phyloP scores from a whole-genome alignment of 1,140 invertebrate genomes.

The Pachyrhynchus sulphureomaculatus region DNA sequence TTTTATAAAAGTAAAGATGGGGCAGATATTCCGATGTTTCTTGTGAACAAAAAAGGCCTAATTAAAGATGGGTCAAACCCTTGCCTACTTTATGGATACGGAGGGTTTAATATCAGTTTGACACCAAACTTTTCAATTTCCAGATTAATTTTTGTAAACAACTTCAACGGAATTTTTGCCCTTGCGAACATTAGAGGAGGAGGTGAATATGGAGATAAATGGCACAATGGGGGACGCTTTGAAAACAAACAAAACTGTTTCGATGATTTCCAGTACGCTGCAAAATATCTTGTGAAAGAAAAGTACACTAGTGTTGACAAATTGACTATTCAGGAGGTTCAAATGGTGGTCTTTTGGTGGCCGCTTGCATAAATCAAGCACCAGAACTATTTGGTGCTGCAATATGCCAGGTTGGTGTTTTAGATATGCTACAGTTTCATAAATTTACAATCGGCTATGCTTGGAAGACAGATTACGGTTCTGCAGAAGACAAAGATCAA shows the following conservation, averaged over 20 bases:
- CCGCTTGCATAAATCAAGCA: conserved; percentile 90
- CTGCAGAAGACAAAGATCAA: conserved; percentile 82
- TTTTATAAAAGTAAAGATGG: conserved; percentile 96
- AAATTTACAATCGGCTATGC: conserved; percentile 98
- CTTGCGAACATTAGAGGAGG: conserved; percentile 95
- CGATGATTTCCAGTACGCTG: conserved; percentile 93
- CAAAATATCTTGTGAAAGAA: conserved; percentile 83
- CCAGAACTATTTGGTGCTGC: conserved; percentile 93
- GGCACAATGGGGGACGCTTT: conserved; percentile 92
- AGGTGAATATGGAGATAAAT: conserved; percentile 95
- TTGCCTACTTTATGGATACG: conserved; percentile 93
- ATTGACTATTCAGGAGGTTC: conserved; percentile 92
- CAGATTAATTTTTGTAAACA: conserved; percentile 85
- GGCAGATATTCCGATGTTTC: conserved; percentile 96
- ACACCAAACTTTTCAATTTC: conserved; percentile 83
- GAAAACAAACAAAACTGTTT: conserved; percentile 97
- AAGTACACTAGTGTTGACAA: conserved; percentile 77
- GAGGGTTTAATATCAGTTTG: conserved; percentile 93
- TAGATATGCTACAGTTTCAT: conserved; percentile 92
- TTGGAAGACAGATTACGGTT: conserved; percentile 96
- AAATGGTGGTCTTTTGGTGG: conserved; percentile 94
- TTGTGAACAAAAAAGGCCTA: conserved; percentile 63
- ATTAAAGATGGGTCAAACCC: conserved; percentile 70
- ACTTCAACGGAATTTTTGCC: conserved; percentile 86
- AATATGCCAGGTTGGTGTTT: conserved; percentile 67